Base-by-base conservation (phyloP, 1,140 invertebrate species). In the Lepidurus couesii region DNA sequence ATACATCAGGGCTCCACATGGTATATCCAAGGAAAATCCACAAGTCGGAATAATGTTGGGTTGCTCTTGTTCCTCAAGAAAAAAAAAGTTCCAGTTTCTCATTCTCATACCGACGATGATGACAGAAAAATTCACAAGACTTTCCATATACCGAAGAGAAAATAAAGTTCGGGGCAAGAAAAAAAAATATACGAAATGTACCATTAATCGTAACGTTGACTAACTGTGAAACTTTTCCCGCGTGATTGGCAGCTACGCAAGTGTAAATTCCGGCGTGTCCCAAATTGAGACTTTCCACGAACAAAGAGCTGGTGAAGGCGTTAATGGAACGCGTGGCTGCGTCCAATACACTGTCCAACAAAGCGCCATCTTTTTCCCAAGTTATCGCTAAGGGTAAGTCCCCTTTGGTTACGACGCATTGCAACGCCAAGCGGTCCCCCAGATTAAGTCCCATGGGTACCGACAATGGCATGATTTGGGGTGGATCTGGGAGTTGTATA, bases 231-330 rank as follows among this genome's bases (percentile, higher is more conserved):
- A 77, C 75, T 16, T 77, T 53, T 74, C 79, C 79, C 24, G 45
- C 75, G 11, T 80, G 42, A 47, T 92, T 92, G 81, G 89, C 86
- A 79, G 91, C 91, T 82, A 91, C 88, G 85, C 91, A 92, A 53
- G 90, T 90, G 85, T 92, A 92, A 86, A 92, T 91, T 81, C 92
- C 92, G 81, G 92, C 92, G 85, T 93, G 90, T 82, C 90, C 88
- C 82, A 90, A 90, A 83, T 90, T 90, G 81, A 93, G 88, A 84
- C 89, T 91, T 83, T 92, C 89, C 82, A 94, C 92, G 82, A 91
- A 90, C 83, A 94, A 88, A 83, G 92, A 91, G 86, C 90, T 91
- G 88, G 90, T 92, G 86, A 89, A 92, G 83, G 90, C 90, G 84
- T 92, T 91, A 81, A 92, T 87, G 80, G 88, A 87, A 53, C 76